phyloP scores from a whole-genome alignment of 2,113 vertebrate genomes.

The Centropus unirufus region DNA sequence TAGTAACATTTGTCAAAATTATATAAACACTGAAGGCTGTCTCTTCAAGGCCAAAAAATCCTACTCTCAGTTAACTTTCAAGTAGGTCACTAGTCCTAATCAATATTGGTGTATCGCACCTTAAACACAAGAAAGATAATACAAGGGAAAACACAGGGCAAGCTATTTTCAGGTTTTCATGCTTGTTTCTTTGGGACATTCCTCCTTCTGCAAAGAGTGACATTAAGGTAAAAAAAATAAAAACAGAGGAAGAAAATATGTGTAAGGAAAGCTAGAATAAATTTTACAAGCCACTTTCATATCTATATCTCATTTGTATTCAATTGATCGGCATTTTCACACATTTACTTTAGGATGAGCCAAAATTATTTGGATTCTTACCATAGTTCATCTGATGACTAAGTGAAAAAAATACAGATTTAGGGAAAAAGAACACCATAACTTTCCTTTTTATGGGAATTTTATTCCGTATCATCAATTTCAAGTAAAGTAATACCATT shows the following conservation, averaged over 20 bases:
- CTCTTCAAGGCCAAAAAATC: neutral
- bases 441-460: neutral
- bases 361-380: neutral
- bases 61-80: neutral
- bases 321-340: neutral
- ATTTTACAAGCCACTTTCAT: neutral
- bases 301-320: neutral
- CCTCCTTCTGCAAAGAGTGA: neutral
- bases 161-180: neutral
- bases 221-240: neutral
- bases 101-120: neutral
- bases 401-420: neutral
- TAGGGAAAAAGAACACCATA: accelerated
- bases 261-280: neutral
- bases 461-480: neutral
- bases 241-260: neutral
- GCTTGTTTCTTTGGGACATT: neutral
- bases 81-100: neutral
- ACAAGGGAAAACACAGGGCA: neutral
- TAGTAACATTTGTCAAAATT: neutral
- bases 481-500: neutral
- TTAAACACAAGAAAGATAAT: neutral
- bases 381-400: neutral
- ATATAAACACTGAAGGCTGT: neutral
- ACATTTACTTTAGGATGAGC: neutral